Evolutionary conservation across 2,113 vertebrate species (phyloP).

Genomic region (Tachuris rubrigastra): DNA sequence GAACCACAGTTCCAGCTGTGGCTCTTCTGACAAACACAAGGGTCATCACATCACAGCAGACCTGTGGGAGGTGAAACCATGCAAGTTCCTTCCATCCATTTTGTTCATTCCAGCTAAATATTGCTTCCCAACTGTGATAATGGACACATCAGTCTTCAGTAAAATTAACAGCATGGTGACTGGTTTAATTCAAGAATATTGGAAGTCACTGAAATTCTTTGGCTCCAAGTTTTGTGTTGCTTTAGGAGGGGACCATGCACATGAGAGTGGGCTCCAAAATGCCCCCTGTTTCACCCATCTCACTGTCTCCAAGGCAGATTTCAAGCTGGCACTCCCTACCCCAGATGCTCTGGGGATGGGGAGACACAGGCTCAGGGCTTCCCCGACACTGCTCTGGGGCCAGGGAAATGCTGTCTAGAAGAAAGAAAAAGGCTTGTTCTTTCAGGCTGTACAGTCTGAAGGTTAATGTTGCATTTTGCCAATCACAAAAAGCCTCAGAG

Average conservation of each 20-base stretch:
- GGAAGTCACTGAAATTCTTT: not conserved
- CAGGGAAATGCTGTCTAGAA: not conserved
- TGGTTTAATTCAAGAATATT: not conserved
- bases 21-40: not conserved
- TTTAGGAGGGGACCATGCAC: not conserved
- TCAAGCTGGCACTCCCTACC: not conserved
- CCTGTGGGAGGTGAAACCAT: not conserved
- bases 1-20: not conserved
- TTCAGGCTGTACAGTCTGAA: not conserved
- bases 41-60: not conserved
- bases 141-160: not conserved
- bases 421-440: not conserved
- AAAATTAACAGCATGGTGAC: fast-evolving
- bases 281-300: not conserved
- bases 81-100: not conserved
- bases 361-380: not conserved
- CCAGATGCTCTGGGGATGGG: fast-evolving
- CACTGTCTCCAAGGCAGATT: not conserved
- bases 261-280: not conserved
- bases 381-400: not conserved
- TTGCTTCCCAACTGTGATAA: not conserved
- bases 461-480: not conserved
- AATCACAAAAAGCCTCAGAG: not conserved
- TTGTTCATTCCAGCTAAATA: not conserved
- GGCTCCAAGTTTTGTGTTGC: not conserved